Evolutionary conservation across 2,888 invertebrate species (phyloP).

Genomic region (Creontiades dilutus): DNA sequence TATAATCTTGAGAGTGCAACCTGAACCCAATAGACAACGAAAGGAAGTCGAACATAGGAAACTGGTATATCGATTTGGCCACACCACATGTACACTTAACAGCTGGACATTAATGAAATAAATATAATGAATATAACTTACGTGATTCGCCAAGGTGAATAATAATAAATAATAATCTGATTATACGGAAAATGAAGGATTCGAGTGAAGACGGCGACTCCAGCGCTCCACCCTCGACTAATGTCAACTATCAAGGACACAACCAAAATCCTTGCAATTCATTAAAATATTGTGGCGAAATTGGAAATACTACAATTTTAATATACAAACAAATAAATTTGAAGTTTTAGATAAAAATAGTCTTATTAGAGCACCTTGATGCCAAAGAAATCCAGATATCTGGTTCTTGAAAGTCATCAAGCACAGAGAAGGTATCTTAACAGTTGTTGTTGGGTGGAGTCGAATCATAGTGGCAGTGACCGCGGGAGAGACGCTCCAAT

Average conservation of each 20-base stretch:
- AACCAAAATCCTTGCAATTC: slow-evolving; percentile 7
- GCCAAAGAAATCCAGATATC: not conserved
- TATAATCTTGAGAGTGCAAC: slow-evolving; percentile 19
- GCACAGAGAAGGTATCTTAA: not conserved
- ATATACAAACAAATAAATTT: not conserved
- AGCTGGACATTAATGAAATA: not conserved
- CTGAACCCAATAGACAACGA: slow-evolving; percentile 35
- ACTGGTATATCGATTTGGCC: not conserved
- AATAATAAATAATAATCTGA: slow-evolving; percentile 71
- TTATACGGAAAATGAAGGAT: slow-evolving; percentile 70
- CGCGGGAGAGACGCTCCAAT: not conserved
- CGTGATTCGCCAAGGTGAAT: slow-evolving; percentile 74
- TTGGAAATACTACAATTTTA: not conserved
- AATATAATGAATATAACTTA: slow-evolving; percentile 63
- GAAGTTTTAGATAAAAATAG: not conserved
- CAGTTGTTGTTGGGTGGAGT: slow-evolving; percentile 20
- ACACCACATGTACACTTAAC: not conserved
- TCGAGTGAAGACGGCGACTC: slow-evolving; percentile 60
- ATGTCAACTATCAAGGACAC: slow-evolving; percentile 67
- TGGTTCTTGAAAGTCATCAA: slow-evolving; percentile 38
- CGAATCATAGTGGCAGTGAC: slow-evolving; percentile 17
- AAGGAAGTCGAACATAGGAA: not conserved
- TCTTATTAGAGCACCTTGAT: not conserved
- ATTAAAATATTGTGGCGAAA: not conserved
- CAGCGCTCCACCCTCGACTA: slow-evolving; percentile 70